Base-by-base conservation (phyloP, 1,140 invertebrate species). In the Linepithema humile region DNA sequence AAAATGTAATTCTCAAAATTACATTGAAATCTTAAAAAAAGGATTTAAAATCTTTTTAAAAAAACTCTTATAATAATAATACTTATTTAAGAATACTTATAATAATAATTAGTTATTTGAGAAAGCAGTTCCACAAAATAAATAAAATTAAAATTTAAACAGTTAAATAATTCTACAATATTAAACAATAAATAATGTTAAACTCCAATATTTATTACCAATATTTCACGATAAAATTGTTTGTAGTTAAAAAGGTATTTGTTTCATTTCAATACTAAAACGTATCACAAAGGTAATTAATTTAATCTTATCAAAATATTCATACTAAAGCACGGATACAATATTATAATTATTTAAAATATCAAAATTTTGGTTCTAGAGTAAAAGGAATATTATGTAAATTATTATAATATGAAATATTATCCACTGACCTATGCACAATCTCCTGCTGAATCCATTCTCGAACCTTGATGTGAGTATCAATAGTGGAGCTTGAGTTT, bases 391-490 rank as follows among this genome's bases (percentile, higher is more conserved):
- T 1, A 15, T 82, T 29, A 70, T 23, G 55, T n/a, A 55, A 53
- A 55, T 67, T 40, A 48, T 70, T 9, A 40, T 53, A 12, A 10
- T 20, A n/a, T 20, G 10, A 38, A 59, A 72, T 4, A 43, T 15
- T 80, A 4, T 53, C 43, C 40, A 82, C 88, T 84, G 38, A 94
- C 92, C 93, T 95, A 89, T 96, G 95, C 83, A 96, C 95, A 60
- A 97, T 96, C 94, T 97, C 96, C 85, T 97, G 95, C 2, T 97
- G 96, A 85, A 98, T 98, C 97, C 97, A 98, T 75, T 98, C 97
- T 74, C 96, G 95, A 2, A 98, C 97, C 95, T 98, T 97, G 12
- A 97, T 97, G 89, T 97, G 97, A 0, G 97, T 97, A 90, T 98
- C 97, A 82, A 98, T 96, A 0, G 97, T 97, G 62, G 97, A 97